Evolutionary conservation across 2,888 invertebrate genomes (phyloP), one percentile per base, ranked within the genome.

Genomic region (Polydrusus pterygomalis): DNA sequence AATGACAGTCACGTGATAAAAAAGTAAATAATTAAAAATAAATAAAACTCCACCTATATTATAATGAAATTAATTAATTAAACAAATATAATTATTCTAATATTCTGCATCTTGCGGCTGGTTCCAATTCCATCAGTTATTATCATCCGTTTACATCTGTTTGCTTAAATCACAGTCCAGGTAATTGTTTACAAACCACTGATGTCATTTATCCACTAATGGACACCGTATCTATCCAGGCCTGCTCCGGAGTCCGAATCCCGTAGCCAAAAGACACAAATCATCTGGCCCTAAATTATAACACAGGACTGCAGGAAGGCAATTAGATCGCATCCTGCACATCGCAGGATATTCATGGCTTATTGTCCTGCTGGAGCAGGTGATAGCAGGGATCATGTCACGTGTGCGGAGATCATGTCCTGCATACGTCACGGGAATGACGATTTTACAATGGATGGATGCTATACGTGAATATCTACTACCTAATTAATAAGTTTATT

Each of bases 331-430:
- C 78, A 78, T 78, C 78, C 78, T 78, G 72, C 64, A 78, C 70
- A 77, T 77, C 77, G 73, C 77, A 75, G 78, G 78, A 72, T 77
- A 78, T 78, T 78, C 78, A 78, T 78, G 75, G 75, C 78, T 78
- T 75, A 78, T 78, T 78, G 78, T 78, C 69, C 71, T 45, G 63
- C 72, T n/a, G 43, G 70, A 71, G 58, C 77, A 78, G 78, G 78
- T 78, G 78, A 78, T 78, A 78, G 78, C 72, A 49, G 74, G 68
- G 64, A 69, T 73, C 69, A 60, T 65, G 72, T 74, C 74, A 17
- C 43, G 51, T 74, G 76, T 38, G 58, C 25, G 40, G 75, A 75
- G 75, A 75, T 75, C 75, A 71, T 71, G 75, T 77, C 75, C 71
- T 72, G 77, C 78, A 78, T 77, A 71, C 77, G 77, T 77, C 77